A percentile compares a stretch with the other conserved stretches of the same genome.
Evolutionary conservation across 2,113 vertebrate species (phyloP).

Genomic region (Cyanoderma ruficeps): DNA sequence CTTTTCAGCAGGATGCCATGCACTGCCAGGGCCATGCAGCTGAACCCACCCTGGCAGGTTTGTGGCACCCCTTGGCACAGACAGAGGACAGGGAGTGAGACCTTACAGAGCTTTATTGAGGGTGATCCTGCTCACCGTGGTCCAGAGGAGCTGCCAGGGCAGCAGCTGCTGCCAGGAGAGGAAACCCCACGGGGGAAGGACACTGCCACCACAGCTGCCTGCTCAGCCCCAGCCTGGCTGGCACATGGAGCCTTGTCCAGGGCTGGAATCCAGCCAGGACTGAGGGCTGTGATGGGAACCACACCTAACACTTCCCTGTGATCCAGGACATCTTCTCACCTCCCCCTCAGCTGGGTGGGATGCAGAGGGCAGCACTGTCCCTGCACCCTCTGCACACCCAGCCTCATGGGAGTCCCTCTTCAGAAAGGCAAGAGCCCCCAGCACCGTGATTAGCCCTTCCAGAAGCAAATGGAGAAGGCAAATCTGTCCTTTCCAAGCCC

Average conservation of each 20-base stretch:
- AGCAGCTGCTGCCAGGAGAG: background rate
- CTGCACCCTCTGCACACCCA: background rate
- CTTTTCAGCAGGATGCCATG: rapidly evolving
- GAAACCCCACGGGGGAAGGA: rapidly evolving
- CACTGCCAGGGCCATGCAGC: background rate
- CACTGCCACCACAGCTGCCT: background rate
- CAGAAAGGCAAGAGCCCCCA: background rate
- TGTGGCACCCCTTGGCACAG: rapidly evolving
- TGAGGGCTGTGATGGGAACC: background rate
- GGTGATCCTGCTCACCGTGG: rapidly evolving
- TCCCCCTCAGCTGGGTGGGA: background rate
- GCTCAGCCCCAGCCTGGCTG: background rate
- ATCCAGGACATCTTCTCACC: background rate
- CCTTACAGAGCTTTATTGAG: background rate
- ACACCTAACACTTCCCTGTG: background rate
- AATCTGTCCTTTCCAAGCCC: background rate
- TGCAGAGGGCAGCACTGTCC: background rate
- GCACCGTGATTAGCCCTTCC: background rate
- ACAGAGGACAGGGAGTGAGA: background rate
- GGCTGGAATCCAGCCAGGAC: background rate
- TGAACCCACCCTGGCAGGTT: background rate
- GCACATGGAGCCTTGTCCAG: rapidly evolving
- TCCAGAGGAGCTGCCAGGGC: background rate
- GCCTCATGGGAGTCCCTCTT: background rate
- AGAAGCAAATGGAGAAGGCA: background rate